These are phyloP conservation scores for Xenentodon cancila DNA, from an alignment of 2,797 vertebrate species.

Conservation along the genomic window DNA sequence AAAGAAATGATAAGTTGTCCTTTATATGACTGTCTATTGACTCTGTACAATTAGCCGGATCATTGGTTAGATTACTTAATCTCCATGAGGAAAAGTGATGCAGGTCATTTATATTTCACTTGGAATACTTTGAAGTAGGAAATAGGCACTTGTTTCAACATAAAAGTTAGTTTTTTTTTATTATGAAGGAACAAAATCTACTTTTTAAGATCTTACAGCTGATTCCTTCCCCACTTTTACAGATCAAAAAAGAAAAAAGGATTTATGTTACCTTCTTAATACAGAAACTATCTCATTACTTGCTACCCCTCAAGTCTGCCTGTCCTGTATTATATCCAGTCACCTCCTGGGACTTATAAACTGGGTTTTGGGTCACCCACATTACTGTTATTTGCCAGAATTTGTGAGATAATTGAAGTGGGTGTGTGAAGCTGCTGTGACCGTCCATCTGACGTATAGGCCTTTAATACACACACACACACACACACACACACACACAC, in stretches of 20 bases:
- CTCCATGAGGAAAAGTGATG: conserved; percentile 6
- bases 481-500: too few species aligned
- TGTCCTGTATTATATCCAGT: conserved; percentile 36
- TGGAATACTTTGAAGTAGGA: neutral
- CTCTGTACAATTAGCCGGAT: conserved; percentile 39
- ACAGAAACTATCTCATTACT: conserved; percentile 1
- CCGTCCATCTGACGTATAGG: neutral
- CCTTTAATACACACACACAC: too few species aligned
- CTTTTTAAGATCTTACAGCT: too few species aligned
- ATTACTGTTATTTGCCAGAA: conserved; percentile 49
- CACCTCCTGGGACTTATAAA: conserved; percentile 39
- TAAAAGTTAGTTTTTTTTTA: neutral
- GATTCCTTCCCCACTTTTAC: neutral
- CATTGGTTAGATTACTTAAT: conserved; percentile 37
- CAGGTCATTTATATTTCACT: conserved; percentile 3
- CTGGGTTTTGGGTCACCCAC: conserved; percentile 56
- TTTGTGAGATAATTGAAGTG: conserved; percentile 49
- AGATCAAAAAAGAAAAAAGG: neutral
- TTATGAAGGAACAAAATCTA: neutral
- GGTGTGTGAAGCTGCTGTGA: conserved; percentile 17
- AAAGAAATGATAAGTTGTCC: conserved; percentile 31
- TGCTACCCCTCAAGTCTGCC: neutral
- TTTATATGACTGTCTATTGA: conserved; percentile 27
- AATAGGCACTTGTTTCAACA: neutral
- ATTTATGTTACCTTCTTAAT: neutral